Base-by-base conservation (phyloP, 1,140 invertebrate species). In the Diabrotica virgifera region DNA sequence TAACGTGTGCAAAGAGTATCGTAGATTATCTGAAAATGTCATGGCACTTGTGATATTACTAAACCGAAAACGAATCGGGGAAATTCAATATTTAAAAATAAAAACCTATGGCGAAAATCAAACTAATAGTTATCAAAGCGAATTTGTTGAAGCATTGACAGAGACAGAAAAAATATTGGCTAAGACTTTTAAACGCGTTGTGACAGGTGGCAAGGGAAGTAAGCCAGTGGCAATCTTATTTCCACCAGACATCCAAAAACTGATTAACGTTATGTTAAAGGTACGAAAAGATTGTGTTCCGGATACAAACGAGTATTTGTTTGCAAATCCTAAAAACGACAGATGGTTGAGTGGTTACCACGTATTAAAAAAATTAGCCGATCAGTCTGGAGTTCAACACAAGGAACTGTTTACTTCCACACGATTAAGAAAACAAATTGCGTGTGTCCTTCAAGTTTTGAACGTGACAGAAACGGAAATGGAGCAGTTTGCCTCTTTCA, bases 401-500 rank as follows among this genome's bases (percentile, higher is more conserved):
- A 57, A 67, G n/a, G 46, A 58, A 1, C 38, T 63, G 9, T 59
- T 71, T 24, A 68, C 64, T 6, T 67, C 65, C n/a, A 71, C 60
- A 37, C 60, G 64, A 55, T 60, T 71, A 10, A 40, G 68, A 11
- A 70, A 71, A 65, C 70, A 70, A 61, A 67, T 71, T 1, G 68
- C 70, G 5, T 69, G 64, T 11, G 58, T 71, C 6, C 52, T 65
- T 13, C 64, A 71, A 59, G 54, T 71, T 24, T 11, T 71, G 40
- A 67, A 65, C 58, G 46, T 71, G 0, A 65, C 9, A 6, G 62
- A 64, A 9, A 36, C 59, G 9, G 70, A 71, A 63, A 54, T 62
- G n/a, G 68, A 70, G 12, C 54, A 64, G 38, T 63, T 63, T 37
- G 69, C 74, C 63, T 68, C 51, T 51, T 76, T 75, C 50, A 75